A percentile compares a stretch with the other conserved stretches of the same genome.
These are phyloP conservation scores for Sebastes diploproa DNA, from an alignment of 2,797 vertebrate species.

Conservation along the genomic window DNA sequence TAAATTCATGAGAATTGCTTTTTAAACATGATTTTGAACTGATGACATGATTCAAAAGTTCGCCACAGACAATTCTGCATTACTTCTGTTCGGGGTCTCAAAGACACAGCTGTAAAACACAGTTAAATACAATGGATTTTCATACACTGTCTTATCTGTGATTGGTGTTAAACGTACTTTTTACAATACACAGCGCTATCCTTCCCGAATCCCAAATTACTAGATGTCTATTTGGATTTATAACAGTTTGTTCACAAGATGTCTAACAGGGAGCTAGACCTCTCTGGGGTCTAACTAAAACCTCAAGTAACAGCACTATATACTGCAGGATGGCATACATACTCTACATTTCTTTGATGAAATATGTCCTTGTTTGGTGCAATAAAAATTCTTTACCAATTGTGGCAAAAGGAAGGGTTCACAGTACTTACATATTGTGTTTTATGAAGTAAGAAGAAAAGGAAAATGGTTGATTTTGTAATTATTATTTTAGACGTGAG, in stretches of 20 bases:
- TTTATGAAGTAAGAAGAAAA: not conserved
- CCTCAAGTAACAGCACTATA: no score
- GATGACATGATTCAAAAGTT: not conserved
- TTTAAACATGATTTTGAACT: not conserved
- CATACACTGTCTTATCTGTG: not conserved
- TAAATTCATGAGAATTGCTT: not conserved
- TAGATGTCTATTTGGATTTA: not conserved
- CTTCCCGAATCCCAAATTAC: not conserved
- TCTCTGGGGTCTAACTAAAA: not conserved
- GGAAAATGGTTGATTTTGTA: not conserved
- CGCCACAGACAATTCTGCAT: not conserved
- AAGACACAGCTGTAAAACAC: not conserved
- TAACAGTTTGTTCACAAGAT: not conserved
- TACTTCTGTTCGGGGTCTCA: not conserved
- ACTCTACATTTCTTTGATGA: not conserved
- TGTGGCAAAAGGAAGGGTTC: not conserved
- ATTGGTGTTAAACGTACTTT: not conserved
- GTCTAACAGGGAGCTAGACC: not conserved
- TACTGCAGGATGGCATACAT: not conserved
- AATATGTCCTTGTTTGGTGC: not conserved
- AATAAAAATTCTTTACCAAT: not conserved
- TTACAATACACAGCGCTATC: not conserved
- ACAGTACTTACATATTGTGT: not conserved
- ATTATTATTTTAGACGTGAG: not conserved
- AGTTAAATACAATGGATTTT: not conserved